Conservation (phyloP, 1,140 invertebrate genomes). For the Pseudachorutes palmiensis region DNA sequence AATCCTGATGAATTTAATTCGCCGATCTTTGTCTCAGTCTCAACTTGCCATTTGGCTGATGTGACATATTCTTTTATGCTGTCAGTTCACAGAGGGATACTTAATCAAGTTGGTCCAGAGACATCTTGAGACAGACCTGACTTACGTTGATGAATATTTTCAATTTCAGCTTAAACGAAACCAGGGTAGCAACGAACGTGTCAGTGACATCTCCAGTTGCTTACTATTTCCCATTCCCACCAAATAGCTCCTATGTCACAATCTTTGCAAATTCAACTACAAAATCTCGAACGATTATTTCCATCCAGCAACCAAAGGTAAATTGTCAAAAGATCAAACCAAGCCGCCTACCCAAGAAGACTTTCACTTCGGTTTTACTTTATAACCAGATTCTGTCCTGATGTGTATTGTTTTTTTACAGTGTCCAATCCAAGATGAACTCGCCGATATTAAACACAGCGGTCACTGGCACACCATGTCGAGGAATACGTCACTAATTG, state of each 20-base stretch:
- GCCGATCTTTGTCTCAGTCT: neutral
- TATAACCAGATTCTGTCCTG: neutral
- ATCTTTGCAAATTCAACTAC: neutral
- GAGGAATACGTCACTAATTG: neutral
- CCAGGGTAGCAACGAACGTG: neutral
- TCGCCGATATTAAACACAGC: neutral
- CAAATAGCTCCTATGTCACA: neutral
- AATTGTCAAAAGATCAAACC: too few species aligned
- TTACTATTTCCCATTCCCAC: neutral
- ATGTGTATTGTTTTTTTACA: too few species aligned
- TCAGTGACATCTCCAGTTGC: neutral
- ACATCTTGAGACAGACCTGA: neutral
- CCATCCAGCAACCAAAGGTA: neutral
- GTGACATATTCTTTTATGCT: neutral
- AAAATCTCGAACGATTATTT: neutral
- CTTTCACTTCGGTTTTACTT: neutral
- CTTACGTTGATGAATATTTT: neutral
- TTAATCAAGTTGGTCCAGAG: neutral
- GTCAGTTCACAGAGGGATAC: neutral
- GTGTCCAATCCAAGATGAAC: neutral
- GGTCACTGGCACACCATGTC: neutral
- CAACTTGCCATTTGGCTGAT: neutral
- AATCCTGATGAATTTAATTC: neutral
- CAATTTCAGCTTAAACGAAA: neutral
- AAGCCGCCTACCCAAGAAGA: too few species aligned